Conservation (phyloP, 2,113 vertebrate species). For the Pangasianodon gigas region DNA sequence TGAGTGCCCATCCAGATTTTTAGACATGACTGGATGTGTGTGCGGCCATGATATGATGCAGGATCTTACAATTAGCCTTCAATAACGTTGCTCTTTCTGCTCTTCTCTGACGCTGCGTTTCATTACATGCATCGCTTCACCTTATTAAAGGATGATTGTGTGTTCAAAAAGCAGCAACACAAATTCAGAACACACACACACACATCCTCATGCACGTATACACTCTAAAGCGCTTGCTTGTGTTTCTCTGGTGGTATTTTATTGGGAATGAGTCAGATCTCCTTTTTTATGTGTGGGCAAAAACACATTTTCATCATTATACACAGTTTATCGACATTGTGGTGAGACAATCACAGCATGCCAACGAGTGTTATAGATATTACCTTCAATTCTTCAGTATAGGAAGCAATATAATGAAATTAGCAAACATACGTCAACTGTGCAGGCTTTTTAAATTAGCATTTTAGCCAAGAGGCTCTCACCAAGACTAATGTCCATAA, state of each 20-base stretch:
- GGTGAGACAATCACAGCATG: conserved; percentile 18
- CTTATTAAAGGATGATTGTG: conserved; percentile 58
- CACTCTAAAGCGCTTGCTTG: neutral
- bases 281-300: conserved; percentile 18
- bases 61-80: conserved; percentile 42
- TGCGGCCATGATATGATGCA: neutral
- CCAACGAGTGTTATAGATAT: conserved; percentile 14
- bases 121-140: conserved; percentile 59
- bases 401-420: conserved; percentile 4
- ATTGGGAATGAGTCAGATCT: conserved; percentile 21
- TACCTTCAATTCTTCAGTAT: neutral
- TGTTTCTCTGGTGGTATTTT: conserved; percentile 16
- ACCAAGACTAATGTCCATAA: conserved; percentile 3
- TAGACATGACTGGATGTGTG: neutral
- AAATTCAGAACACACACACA: conserved; percentile 21
- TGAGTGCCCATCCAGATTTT: neutral
- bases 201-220: neutral
- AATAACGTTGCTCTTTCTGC: conserved; percentile 39
- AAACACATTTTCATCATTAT: conserved; percentile 21
- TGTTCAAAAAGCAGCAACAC: conserved; percentile 42
- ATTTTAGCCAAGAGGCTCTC: conserved; percentile 30
- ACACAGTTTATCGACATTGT: conserved; percentile 10
- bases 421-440: neutral
- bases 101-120: conserved; percentile 45
- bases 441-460: neutral